Base-by-base conservation (phyloP, 2,113 vertebrate species). In the Dryoscopus gambensis region DNA sequence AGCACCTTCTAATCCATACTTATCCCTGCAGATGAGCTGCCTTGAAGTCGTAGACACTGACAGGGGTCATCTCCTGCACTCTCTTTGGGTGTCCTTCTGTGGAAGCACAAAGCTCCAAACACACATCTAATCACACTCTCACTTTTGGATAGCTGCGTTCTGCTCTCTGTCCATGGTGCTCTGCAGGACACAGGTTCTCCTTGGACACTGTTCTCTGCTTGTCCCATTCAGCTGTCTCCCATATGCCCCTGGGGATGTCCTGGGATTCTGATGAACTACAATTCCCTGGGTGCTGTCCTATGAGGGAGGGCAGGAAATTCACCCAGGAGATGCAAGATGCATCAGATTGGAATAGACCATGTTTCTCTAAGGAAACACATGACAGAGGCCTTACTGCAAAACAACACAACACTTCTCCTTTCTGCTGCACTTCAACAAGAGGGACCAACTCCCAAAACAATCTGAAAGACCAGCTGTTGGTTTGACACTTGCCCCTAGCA, bases 21-120 rank as follows among this genome's bases (percentile, higher is more conserved):
- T 37, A 47, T 12, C 9, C 24, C 30, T 53, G 24, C 6, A 90
- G 28, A 40, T 67, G 31, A 17, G 6, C 15, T 0, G 0, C 6
- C 7, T 35, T 35, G 14, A 33, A 39, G 25, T 52, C 69, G 13
- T 3, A 84, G 27, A 16, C 16, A 57, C 19, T 39, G 37, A 9
- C 5, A 56, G 10, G 27, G 12, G 9, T 35, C 42, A 75, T 63
- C 11, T 71, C 28, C 23, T 79, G 28, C 10, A 37, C 10, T 88
- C 6, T 79, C 15, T 74, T 60, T 39, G 15, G 10, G 6, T 44
- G 7, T 57, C 30, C 19, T 57, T 79, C 33, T 68, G 12, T 2
- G 1, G 16, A 24, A 23, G 6, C n/a, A 87, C 46, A 84, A 74
- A 81, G 13, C 10, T 74, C 44, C 46, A 84, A 22, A 5, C 9